Evolutionary conservation across 2,113 vertebrate genomes (phyloP).

Genomic region (Anthoscopus minutus): DNA sequence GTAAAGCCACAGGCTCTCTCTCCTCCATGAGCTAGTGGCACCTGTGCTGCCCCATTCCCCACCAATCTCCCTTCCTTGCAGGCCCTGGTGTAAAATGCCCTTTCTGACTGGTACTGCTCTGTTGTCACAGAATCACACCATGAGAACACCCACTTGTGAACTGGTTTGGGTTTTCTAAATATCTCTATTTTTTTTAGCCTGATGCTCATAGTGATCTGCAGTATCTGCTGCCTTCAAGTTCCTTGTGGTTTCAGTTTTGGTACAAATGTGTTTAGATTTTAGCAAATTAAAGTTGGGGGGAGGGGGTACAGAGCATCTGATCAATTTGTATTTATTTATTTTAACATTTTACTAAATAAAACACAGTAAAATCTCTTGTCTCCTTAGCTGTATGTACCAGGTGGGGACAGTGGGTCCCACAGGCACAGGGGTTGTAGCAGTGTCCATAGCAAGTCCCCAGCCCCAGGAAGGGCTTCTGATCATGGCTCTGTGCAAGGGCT

Average conservation of each 20-base stretch:
- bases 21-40: accelerated
- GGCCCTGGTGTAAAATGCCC: slow-evolving; percentile 50
- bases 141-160: slow-evolving; percentile 9
- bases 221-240: slow-evolving; percentile 87
- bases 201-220: slow-evolving; percentile 84
- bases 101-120: slow-evolving; percentile 11
- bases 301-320: slow-evolving; percentile 93
- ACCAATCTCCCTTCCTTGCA: neutral
- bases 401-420: neutral
- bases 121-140: slow-evolving; percentile 19
- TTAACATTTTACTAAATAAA: slow-evolving; percentile 99
- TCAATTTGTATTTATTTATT: slow-evolving; percentile 99
- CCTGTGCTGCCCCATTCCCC: neutral
- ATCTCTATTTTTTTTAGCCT: slow-evolving; percentile 64
- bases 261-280: slow-evolving; percentile 96
- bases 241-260: slow-evolving; percentile 89
- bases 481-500: accelerated
- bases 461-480: neutral
- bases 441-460: neutral
- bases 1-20: neutral
- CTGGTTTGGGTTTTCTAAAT: slow-evolving; percentile 49
- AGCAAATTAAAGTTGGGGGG: slow-evolving; percentile 79
- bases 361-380: slow-evolving; percentile 79
- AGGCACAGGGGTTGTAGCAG: neutral
- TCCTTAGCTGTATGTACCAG: slow-evolving; percentile 58